Evolutionary conservation across 1,140 invertebrate species (phyloP).

Genomic region (Hylaeus anthracinus): DNA sequence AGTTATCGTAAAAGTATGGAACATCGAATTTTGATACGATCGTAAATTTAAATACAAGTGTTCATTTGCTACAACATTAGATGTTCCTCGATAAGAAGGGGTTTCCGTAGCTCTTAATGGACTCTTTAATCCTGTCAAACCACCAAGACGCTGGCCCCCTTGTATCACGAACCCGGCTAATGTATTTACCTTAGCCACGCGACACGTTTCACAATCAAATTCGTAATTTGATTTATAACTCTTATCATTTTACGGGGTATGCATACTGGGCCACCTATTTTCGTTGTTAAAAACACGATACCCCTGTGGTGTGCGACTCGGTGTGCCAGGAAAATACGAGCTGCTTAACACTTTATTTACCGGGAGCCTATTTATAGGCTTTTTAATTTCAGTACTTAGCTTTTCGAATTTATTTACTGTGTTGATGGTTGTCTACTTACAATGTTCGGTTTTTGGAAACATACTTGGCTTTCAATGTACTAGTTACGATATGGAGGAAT

Average conservation of each 20-base stretch:
- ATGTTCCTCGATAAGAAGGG: not conserved
- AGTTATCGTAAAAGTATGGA: not conserved
- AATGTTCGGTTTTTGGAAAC: too few relatives aligned
- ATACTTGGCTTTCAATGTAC: too few relatives aligned
- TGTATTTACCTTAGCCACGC: conserved; percentile 42
- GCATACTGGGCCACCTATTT: conserved; percentile 11
- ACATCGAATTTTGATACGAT: conserved; percentile 21
- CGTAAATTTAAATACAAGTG: conserved; percentile 24
- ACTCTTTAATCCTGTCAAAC: conserved; percentile 38
- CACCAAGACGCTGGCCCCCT: conserved; percentile 28
- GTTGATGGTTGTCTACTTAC: too few relatives aligned
- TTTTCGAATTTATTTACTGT: too few relatives aligned
- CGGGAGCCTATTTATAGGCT: too few relatives aligned
- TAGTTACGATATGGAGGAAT: too few relatives aligned
- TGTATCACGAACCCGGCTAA: conserved; percentile 30
- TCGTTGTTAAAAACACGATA: conserved; percentile 25
- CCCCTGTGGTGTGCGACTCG: not conserved
- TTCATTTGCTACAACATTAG: conserved; percentile 14
- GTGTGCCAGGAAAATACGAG: conserved; percentile 3
- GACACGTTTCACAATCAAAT: conserved; percentile 42
- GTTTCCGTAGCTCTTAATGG: conserved; percentile 25
- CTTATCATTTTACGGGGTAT: conserved; percentile 31
- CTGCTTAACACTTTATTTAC: not conserved
- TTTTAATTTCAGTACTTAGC: too few relatives aligned
- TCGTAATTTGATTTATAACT: conserved; percentile 48